Evolutionary conservation across 2,113 vertebrate genomes (phyloP).

Genomic region (Galemys pyrenaicus): DNA sequence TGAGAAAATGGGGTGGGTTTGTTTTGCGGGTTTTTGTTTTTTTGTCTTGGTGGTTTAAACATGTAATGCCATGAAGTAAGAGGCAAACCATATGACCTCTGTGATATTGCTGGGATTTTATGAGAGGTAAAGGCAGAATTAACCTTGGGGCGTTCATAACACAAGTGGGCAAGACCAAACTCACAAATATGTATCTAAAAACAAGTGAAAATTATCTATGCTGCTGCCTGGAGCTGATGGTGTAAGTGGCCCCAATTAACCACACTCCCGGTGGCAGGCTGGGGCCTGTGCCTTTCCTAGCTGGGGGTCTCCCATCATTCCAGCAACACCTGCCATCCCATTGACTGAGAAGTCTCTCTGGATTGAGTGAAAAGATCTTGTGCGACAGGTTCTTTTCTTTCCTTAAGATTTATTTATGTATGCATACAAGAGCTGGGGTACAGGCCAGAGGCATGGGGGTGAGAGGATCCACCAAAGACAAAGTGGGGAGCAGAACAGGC

Average conservation of each 20-base stretch:
- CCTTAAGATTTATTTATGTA: too few relatives aligned
- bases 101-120: not conserved
- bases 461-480: too few relatives aligned
- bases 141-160: not conserved
- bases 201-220: not conserved
- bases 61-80: not conserved
- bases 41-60: conserved; percentile 8
- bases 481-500: too few relatives aligned
- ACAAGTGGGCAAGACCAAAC: not conserved
- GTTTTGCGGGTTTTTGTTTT: too few relatives aligned
- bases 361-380: not conserved
- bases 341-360: not conserved
- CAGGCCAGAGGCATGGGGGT: too few relatives aligned
- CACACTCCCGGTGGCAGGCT: not conserved
- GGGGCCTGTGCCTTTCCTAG: too few relatives aligned
- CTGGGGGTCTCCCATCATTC: too few relatives aligned
- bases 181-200: not conserved
- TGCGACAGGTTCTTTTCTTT: too few relatives aligned
- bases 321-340: not conserved
- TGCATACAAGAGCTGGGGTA: too few relatives aligned
- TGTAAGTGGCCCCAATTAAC: not conserved
- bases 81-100: not conserved
- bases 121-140: not conserved
- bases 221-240: not conserved
- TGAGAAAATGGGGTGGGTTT: not conserved